A percentile compares a stretch with the other conserved stretches of the same genome.
These are phyloP conservation scores for Pristionchus mayeri DNA, from an alignment of 2,888 invertebrate species.

Conservation along the genomic window DNA sequence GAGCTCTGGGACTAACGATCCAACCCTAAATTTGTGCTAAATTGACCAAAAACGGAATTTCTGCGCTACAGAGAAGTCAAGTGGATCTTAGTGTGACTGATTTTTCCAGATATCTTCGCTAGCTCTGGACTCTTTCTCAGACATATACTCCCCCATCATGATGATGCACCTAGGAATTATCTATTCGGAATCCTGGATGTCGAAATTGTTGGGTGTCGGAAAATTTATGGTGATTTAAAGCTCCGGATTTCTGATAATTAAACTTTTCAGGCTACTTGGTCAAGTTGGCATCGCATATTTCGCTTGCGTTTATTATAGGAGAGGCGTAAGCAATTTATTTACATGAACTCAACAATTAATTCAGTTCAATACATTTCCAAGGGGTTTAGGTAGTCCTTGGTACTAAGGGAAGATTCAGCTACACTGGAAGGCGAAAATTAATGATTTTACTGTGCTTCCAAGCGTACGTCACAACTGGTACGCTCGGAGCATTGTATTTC, in stretches of 20 bases:
- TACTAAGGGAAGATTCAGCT: neutral
- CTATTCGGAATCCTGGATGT: neutral
- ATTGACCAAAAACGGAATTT: no score
- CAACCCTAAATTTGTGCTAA: no score
- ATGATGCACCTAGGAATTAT: neutral
- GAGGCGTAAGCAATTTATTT: neutral
- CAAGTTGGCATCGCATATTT: neutral
- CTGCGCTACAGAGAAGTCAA: no score
- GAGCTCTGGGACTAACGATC: no score
- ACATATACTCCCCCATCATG: neutral
- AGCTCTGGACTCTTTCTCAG: neutral
- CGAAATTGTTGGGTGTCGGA: neutral
- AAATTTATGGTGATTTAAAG: neutral
- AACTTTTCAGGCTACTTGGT: no score
- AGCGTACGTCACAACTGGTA: neutral
- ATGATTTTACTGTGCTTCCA: no score
- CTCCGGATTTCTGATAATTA: no score
- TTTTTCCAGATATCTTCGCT: neutral
- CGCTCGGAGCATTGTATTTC: neutral
- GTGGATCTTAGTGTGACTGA: no score
- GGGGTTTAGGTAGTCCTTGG: neutral
- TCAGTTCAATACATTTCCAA: neutral
- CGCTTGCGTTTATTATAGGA: neutral
- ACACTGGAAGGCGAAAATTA: no score
- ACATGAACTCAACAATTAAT: neutral